These are phyloP conservation scores for Tenthredo scrophulariae DNA, from an alignment of 2,888 invertebrate species.

Conservation along the genomic window DNA sequence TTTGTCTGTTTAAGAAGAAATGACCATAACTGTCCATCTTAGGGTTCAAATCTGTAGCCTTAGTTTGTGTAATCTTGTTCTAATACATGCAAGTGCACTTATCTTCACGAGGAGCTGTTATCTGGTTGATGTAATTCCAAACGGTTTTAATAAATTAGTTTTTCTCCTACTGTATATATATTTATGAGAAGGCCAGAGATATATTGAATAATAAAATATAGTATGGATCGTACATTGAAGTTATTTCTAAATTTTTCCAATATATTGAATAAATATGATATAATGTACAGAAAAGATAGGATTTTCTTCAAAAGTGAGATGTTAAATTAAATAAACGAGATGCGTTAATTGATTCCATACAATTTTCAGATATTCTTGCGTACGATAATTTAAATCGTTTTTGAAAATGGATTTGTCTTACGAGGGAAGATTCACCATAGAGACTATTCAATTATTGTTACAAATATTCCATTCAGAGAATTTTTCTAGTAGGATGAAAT, in stretches of 20 bases:
- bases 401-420: not conserved
- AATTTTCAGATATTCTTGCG: not conserved
- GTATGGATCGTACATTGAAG: not conserved
- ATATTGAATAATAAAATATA: not conserved
- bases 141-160: not conserved
- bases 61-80: not conserved
- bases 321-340: not conserved
- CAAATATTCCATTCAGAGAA: not conserved
- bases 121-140: not conserved
- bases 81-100: not conserved
- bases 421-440: not conserved
- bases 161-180: not conserved
- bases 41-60: not conserved
- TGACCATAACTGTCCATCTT: not conserved
- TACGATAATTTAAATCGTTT: not conserved
- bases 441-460: not conserved
- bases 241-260: not conserved
- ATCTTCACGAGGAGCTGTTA: not conserved
- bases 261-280: not conserved
- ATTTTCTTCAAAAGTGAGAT: not conserved
- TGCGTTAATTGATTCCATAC: not conserved
- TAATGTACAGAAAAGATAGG: not conserved
- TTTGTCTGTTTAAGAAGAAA: not conserved
- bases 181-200: not conserved
- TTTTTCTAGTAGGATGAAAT: not conserved